phyloP scores from a whole-genome alignment of 1,140 invertebrate species.

The Lepeophtheirus salmonis region DNA sequence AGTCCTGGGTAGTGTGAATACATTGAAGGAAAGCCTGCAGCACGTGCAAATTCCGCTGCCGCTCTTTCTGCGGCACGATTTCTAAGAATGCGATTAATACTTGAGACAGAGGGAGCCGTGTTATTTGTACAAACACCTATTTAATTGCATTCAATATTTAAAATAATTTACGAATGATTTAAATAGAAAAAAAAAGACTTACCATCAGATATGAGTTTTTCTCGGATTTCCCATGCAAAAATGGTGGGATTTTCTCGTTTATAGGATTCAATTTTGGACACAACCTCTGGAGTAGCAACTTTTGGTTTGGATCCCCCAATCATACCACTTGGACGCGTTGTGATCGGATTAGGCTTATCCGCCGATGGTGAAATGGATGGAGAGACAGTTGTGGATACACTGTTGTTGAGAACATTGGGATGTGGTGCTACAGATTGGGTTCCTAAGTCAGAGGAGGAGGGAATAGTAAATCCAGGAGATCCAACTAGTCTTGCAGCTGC shows the following conservation, averaged over 20 bases:
- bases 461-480: neutral
- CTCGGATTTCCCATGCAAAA: conserved; percentile 89
- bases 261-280: conserved; percentile 87
- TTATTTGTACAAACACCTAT: conserved; percentile 70
- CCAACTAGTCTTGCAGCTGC: neutral
- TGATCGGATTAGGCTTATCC: neutral
- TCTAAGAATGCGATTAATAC: conserved; percentile 72
- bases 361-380: neutral
- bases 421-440: neutral
- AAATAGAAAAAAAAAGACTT: conserved; percentile 24
- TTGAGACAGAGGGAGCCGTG: conserved; percentile 66
- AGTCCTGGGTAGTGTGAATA: neutral
- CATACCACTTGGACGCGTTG: conserved; percentile 61
- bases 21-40: conserved; percentile 25
- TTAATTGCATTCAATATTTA: conserved; percentile 21
- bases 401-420: neutral
- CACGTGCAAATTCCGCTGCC: conserved; percentile 72
- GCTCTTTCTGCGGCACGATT: conserved; percentile 80
- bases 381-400: neutral
- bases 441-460: neutral
- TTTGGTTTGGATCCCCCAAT: conserved; percentile 97
- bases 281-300: conserved; percentile 86
- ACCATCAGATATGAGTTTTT: conserved; percentile 84
- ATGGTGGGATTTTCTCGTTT: conserved; percentile 93
- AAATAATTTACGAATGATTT: neutral